phyloP scores from a whole-genome alignment of 2,797 vertebrate genomes.

The Pelodytes ibericus region DNA sequence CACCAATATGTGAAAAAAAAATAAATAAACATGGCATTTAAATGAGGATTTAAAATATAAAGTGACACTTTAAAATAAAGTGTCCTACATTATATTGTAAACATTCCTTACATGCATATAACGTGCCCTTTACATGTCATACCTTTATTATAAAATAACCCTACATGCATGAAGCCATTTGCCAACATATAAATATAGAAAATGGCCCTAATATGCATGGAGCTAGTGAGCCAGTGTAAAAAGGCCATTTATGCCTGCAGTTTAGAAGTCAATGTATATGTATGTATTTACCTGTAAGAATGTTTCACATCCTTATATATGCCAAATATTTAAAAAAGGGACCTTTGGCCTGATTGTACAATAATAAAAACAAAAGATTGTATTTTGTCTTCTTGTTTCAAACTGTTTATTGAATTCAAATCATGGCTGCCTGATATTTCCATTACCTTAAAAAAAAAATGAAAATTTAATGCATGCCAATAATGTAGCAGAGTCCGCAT shows the following conservation, averaged over 20 bases:
- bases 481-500: constrained; percentile 24
- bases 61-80: background rate
- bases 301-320: background rate
- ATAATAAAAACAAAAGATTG: constrained; percentile 17
- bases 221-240: background rate
- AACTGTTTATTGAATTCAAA: constrained; percentile 37
- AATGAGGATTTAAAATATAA: no score
- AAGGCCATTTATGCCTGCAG: no score
- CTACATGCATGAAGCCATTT: background rate
- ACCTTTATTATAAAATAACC: background rate
- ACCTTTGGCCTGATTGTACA: background rate
- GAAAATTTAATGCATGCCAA: constrained; percentile 34
- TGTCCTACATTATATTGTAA: no score
- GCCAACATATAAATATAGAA: background rate
- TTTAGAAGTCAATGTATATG: background rate
- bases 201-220: background rate
- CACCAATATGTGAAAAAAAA: no score
- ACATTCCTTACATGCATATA: background rate
- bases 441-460: constrained; percentile 18
- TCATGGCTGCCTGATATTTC: constrained; percentile 20
- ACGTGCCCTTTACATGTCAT: background rate
- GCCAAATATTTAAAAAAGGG: background rate
- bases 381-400: constrained; percentile 16
- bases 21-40: no score
- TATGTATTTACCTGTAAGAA: background rate